Evolutionary conservation across 1,140 invertebrate genomes (phyloP).

Genomic region (Colletes gigas): DNA sequence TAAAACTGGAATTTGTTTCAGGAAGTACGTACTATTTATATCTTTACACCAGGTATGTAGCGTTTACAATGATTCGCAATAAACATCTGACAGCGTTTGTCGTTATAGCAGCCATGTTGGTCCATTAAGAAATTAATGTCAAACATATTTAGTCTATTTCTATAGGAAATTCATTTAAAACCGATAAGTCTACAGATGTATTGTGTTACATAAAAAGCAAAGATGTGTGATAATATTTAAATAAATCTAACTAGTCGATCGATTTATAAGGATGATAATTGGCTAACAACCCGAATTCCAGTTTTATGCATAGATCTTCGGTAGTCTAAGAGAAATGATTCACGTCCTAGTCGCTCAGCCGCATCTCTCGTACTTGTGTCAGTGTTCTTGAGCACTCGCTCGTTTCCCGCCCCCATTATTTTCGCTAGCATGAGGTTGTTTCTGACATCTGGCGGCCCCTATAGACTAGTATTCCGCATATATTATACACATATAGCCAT

Average conservation of each 20-base stretch:
- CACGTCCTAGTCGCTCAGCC: constrained; percentile 39
- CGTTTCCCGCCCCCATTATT: constrained; percentile 50
- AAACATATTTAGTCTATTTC: too few species aligned
- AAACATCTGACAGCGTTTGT: too few species aligned
- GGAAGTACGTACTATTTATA: too few species aligned
- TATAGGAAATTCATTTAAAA: too few species aligned
- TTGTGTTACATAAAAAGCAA: too few species aligned
- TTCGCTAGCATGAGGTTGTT: constrained; percentile 38
- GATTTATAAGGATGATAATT: neutral
- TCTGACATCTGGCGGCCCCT: constrained; percentile 36
- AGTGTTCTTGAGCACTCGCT: constrained; percentile 38
- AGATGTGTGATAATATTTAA: too few species aligned
- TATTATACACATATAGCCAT: constrained; percentile 43
- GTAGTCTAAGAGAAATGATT: constrained; percentile 26
- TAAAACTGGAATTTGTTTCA: too few species aligned
- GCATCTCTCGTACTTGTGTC: constrained; percentile 43
- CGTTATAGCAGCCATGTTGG: too few species aligned
- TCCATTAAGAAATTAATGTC: too few species aligned
- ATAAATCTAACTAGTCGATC: neutral
- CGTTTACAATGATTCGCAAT: too few species aligned
- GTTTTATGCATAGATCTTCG: neutral
- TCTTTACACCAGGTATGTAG: too few species aligned
- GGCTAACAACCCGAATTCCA: neutral
- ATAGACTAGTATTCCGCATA: constrained; percentile 27
- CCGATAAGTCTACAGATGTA: too few species aligned